These are phyloP conservation scores for Takifugu flavidus DNA, from an alignment of 2,113 vertebrate species.

Conservation along the genomic window DNA sequence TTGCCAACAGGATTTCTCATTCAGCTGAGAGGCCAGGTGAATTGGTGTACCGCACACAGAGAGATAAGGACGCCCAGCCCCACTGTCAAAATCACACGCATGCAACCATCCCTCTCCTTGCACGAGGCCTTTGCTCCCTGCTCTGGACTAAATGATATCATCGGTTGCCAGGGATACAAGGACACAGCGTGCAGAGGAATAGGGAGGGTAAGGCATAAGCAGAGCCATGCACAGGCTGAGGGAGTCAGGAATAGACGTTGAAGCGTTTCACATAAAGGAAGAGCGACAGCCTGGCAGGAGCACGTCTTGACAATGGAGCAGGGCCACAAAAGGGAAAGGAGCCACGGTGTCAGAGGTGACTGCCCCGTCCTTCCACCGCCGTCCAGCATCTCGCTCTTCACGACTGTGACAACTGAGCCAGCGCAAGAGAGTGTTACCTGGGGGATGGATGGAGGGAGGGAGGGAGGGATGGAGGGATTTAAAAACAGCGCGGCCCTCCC, in stretches of 20 bases:
- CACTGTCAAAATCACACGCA: conserved; percentile 46
- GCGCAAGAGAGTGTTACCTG: conserved; percentile 22
- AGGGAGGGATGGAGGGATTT: conserved; percentile 19
- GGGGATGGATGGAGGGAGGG: conserved; percentile 20
- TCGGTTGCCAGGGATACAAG: conserved; percentile 76
- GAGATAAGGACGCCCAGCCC: conserved; percentile 7
- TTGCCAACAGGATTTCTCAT: background rate
- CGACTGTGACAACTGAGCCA: conserved; percentile 14
- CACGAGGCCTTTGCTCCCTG: conserved; percentile 62
- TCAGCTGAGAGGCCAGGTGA: background rate
- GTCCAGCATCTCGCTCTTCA: conserved; percentile 40
- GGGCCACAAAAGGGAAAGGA: conserved; percentile 22
- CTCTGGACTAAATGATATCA: conserved; percentile 73
- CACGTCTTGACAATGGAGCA: conserved; percentile 33
- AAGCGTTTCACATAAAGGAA: conserved; percentile 19
- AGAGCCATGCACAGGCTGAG: conserved; percentile 46
- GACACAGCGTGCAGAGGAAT: conserved; percentile 62
- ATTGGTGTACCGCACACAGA: background rate
- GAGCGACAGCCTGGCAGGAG: conserved; percentile 42
- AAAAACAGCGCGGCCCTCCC: conserved; percentile 39
- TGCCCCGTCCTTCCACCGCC: conserved; percentile 29
- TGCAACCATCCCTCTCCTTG: conserved; percentile 44
- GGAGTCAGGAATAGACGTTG: conserved; percentile 48
- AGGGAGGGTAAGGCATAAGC: conserved; percentile 56
- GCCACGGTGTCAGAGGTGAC: conserved; percentile 32